Evolutionary conservation across 2,113 vertebrate species (phyloP).

Genomic region (Willisornis vidua): DNA sequence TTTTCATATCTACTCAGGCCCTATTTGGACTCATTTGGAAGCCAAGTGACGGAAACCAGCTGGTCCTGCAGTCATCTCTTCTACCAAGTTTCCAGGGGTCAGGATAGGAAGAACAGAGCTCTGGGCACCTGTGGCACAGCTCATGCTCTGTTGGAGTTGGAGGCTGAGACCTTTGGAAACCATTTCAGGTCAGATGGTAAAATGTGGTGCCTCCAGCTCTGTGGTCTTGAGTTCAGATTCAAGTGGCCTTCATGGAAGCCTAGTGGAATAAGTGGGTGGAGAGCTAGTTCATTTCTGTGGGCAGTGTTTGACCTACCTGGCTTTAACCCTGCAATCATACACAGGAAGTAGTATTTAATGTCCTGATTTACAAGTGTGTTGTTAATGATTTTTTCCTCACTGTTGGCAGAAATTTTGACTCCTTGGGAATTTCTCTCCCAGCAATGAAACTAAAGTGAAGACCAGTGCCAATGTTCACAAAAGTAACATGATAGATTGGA

Average conservation of each 20-base stretch:
- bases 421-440: neutral
- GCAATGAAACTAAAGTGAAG: neutral
- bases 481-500: neutral
- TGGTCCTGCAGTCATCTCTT: neutral
- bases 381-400: neutral
- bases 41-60: neutral
- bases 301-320: neutral
- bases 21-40: neutral
- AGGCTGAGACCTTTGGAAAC: neutral
- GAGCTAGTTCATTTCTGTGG: neutral
- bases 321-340: neutral
- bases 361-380: neutral
- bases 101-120: neutral
- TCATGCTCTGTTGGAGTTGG: accelerated
- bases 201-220: neutral
- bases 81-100: neutral
- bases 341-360: neutral
- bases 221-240: neutral
- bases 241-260: neutral
- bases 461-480: neutral
- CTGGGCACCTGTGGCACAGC: neutral
- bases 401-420: neutral
- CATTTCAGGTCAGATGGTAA: accelerated
- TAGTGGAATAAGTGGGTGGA: neutral
- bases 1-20: neutral